Evolutionary conservation across 1,140 invertebrate genomes (phyloP), one percentile per base, ranked within the genome.

Genomic region (Lethrus apterus): DNA sequence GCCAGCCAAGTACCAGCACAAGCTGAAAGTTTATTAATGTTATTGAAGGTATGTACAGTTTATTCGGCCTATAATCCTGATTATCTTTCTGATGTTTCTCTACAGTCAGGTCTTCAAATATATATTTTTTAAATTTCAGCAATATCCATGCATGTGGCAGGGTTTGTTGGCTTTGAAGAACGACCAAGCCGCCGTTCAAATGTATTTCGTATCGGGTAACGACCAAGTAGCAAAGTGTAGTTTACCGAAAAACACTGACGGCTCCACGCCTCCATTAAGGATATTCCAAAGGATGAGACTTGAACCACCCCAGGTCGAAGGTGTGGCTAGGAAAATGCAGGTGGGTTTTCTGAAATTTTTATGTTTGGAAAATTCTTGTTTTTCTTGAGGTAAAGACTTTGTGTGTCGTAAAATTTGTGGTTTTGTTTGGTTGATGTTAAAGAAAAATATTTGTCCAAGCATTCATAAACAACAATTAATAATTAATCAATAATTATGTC

Each of bases 171-270:
- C 89, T 0, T 71, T 98, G 21, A 98, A 98, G 68, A 97, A 93
- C 67, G 93, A 98, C 67, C 88, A 88, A 57, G 92, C 93, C 2
- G 88, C 88, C 14, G 94, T 98, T 7, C 93, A 98, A 71, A 97
- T 98, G 93, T 93, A 97, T 68, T 94, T 93, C 69, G 89, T 98
- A 19, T 89, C 89, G 55, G 95, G 95, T 10, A 96, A 91, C 75
- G 83, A 83, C 1, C 76, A 78, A 54, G 86, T 95, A 36, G 89
- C 90, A 0, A 76, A 80, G 23, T 82, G 82, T 44, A 89, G 90
- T 52, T 69, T 94, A 55, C 88, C 88, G 4, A 79, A 80, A 35
- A 79, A 86, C 62, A 76, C 78, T 18, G 88, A 92, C 60, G 81
- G 81, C 31, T 82, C 82, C n/a, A 83, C 86, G 11, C 80, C 85